Evolutionary conservation across 2,888 invertebrate species (phyloP), one percentile per base, ranked within the genome.

Genomic region (Euplexia lucipara): DNA sequence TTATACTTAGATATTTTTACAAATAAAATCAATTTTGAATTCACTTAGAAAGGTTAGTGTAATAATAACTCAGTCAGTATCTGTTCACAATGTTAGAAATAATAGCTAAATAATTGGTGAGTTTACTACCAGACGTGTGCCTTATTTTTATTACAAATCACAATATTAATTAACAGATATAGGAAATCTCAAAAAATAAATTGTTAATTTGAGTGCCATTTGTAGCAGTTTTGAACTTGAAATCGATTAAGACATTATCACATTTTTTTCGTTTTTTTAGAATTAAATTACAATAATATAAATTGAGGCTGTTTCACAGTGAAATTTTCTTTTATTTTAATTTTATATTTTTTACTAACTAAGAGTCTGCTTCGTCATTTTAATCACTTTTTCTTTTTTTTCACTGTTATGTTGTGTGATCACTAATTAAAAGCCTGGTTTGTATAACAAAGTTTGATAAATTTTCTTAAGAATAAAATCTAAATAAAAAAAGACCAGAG

Each of bases 171-270:
- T 2, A 35, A 14, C 6, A 6, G 37, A 37, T 3, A 37, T n/a
- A 37, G 5, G 5, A 35, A 26, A 1, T 16, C 9, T n/a, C n/a
- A n/a, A n/a, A 37, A 59, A 20, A 30, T 10, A 37, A 44, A 37
- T 1, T 14, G 4, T 30, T n/a, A 16, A 59, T 3, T 32, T 59
- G 9, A 41, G 7, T n/a, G n/a, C 8, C 4, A 37, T 45, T 62
- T 45, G 6, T 22, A 22, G 14, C 61, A 61, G 22, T 34, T 47
- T 47, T 47, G 12, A 37, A 20, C 5, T 60, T 14, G 10, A 10
- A 42, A n/a, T 34, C 1, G 22, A 37, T 47, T 10, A 37, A 26
- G 0, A 16, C n/a, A n/a, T n/a, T 32, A 37, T 22, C 0, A 30
- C 8, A 44, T 14, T 16, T 37, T n/a, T 14, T 12, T 4, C 18